These are phyloP conservation scores for Platyura marginata DNA, from an alignment of 1,140 invertebrate species.

Conservation along the genomic window DNA sequence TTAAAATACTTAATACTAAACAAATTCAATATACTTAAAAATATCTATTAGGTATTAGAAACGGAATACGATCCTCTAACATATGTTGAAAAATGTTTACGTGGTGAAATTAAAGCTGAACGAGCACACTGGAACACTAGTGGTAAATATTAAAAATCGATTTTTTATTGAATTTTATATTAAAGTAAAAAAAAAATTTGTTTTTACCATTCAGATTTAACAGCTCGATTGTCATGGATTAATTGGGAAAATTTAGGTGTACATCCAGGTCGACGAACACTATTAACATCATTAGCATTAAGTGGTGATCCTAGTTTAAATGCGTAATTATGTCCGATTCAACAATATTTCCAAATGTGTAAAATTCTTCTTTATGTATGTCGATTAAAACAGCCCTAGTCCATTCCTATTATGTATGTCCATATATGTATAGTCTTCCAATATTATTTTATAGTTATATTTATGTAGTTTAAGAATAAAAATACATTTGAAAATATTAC, in stretches of 20 bases:
- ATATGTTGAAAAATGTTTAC: slow-evolving; percentile 81
- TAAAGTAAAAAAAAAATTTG: not conserved
- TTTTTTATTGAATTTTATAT: no score
- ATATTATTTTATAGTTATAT: no score
- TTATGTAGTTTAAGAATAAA: no score
- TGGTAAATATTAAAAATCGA: slow-evolving; percentile 37
- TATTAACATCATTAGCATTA: slow-evolving; percentile 60
- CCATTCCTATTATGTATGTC: no score
- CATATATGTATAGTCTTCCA: no score
- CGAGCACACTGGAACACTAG: slow-evolving; percentile 89
- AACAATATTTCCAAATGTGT: no score
- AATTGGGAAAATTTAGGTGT: slow-evolving; percentile 97
- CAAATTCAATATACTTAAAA: no score
- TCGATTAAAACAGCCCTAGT: no score
- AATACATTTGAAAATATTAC: no score
- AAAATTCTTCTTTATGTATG: no score
- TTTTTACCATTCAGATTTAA: slow-evolving; percentile 89
- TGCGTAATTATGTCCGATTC: no score
- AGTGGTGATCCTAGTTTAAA: slow-evolving; percentile 62
- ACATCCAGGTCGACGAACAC: slow-evolving; percentile 63
- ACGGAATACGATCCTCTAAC: slow-evolving; percentile 81
- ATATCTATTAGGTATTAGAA: slow-evolving; percentile 56
- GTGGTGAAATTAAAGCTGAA: slow-evolving; percentile 72
- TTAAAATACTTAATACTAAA: no score
- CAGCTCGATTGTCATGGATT: slow-evolving; percentile 93